A percentile compares a stretch with the other conserved stretches of the same genome.
Conservation (phyloP, 2,888 invertebrate species). For the Notodonta ziczac region DNA sequence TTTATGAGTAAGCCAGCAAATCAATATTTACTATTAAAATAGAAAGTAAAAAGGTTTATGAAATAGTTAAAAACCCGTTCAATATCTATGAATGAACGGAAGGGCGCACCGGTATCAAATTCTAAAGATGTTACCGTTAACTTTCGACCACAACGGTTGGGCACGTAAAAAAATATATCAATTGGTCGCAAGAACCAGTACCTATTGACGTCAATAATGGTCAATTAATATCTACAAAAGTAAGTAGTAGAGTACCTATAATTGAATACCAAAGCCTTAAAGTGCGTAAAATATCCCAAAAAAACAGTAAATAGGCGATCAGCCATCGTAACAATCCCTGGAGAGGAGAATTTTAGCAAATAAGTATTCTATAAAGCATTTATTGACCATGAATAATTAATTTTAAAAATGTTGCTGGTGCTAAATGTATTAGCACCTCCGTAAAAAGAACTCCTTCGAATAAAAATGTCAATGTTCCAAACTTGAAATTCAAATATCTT, state of each 20-base stretch:
- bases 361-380: background rate
- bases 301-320: too few relatives aligned
- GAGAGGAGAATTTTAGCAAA: too few relatives aligned
- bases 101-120: conserved; percentile 20
- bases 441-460: background rate
- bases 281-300: too few relatives aligned
- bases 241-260: background rate
- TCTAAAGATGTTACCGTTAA: conserved; percentile 33
- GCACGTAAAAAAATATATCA: conserved; percentile 19
- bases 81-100: conserved; percentile 16
- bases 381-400: background rate
- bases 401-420: background rate
- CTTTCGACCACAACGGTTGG: conserved; percentile 23
- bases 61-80: background rate
- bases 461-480: background rate
- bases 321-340: too few relatives aligned
- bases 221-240: background rate
- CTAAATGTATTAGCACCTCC: background rate
- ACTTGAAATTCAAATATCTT: background rate
- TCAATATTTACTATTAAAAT: background rate
- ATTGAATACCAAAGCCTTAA: too few relatives aligned
- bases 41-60: background rate
- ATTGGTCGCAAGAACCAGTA: conserved; percentile 21
- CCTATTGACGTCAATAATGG: background rate
- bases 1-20: too few relatives aligned